These are phyloP conservation scores for Ypsolopha sequella DNA, from an alignment of 2,888 invertebrate genomes.

Conservation along the genomic window DNA sequence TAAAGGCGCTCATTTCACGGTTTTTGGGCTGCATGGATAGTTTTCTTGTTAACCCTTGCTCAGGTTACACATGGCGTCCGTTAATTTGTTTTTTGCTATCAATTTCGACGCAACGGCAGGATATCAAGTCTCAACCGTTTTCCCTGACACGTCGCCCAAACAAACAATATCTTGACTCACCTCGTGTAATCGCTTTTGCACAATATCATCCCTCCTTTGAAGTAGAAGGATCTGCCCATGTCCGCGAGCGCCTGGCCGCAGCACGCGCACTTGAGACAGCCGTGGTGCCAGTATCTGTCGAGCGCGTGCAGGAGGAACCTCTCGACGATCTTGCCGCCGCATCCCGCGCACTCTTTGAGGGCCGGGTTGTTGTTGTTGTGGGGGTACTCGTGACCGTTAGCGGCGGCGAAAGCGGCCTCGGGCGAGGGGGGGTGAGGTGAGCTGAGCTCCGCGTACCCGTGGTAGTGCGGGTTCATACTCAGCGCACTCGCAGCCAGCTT, in stretches of 20 bases:
- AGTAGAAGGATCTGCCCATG: constrained; percentile 92
- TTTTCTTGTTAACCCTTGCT: too few species aligned
- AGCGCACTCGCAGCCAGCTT: constrained; percentile 90
- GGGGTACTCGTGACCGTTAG: constrained; percentile 72
- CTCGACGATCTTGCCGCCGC: constrained; percentile 93
- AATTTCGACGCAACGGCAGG: too few species aligned
- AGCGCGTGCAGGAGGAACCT: constrained; percentile 92
- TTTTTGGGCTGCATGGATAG: too few species aligned
- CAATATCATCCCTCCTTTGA: constrained; percentile 93
- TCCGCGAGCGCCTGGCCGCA: constrained; percentile 92
- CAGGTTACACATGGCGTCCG: too few species aligned
- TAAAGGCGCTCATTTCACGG: too few species aligned
- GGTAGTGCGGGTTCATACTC: constrained; percentile 94
- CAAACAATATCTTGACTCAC: constrained; percentile 66
- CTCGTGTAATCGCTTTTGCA: constrained; percentile 96
- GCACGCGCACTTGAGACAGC: constrained; percentile 93
- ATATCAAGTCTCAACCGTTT: not conserved
- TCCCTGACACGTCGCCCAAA: not conserved
- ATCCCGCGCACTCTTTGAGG: constrained; percentile 89
- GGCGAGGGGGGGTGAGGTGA: constrained; percentile 83
- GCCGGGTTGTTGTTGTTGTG: constrained; percentile 72
- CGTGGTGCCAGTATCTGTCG: constrained; percentile 97
- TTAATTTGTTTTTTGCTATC: too few species aligned
- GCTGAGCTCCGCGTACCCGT: constrained; percentile 85
- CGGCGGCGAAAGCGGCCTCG: constrained; percentile 77